These are phyloP conservation scores for Arbacia lixula DNA, from an alignment of 53 echinoderm and acorn worm species.

Conservation along the genomic window DNA sequence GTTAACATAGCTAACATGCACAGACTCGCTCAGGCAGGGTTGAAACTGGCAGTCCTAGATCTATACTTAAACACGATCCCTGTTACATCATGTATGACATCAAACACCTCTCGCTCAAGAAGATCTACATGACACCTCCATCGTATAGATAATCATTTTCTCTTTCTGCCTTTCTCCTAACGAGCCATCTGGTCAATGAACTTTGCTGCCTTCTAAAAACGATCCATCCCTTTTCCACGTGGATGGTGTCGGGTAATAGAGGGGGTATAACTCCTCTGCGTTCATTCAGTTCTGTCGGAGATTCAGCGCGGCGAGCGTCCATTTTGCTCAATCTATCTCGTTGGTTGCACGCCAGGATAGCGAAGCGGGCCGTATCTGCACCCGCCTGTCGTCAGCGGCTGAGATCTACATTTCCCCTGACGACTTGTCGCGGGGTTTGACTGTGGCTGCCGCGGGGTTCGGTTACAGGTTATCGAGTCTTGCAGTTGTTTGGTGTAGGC, in stretches of 20 bases:
- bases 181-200: conserved; percentile 55
- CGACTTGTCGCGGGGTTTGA: conserved; percentile 43
- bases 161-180: no score
- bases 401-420: conserved; percentile 48
- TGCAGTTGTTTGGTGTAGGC: conserved; percentile 40
- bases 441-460: conserved; percentile 29
- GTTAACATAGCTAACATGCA: no score
- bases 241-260: conserved; percentile 15
- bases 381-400: conserved; percentile 23
- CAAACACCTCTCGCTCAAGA: no score
- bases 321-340: conserved; percentile 9
- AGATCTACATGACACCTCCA: no score
- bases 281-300: not conserved
- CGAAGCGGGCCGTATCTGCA: conserved; percentile 20
- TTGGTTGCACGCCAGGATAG: conserved; percentile 28
- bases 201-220: conserved; percentile 36
- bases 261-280: not conserved
- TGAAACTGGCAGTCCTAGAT: no score
- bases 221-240: conserved; percentile 37
- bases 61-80: no score
- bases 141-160: no score
- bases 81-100: no score
- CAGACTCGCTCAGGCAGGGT: no score
- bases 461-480: conserved; percentile 54
- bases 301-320: not conserved